phyloP scores from a whole-genome alignment of 2,888 invertebrate genomes.

The Rotaria sp. region DNA sequence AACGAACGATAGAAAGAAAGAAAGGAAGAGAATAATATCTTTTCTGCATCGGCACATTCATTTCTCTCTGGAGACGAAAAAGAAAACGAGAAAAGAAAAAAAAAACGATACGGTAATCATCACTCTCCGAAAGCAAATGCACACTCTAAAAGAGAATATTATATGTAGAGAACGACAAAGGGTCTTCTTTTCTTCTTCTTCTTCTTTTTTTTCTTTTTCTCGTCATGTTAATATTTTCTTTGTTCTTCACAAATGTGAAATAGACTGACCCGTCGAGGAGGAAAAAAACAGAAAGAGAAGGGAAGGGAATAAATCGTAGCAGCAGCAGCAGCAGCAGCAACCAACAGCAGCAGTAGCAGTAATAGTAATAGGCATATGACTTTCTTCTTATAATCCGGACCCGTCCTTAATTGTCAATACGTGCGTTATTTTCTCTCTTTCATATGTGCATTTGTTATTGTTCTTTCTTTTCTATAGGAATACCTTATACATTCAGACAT shows the following conservation, averaged over 20 bases:
- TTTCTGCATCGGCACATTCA: slow-evolving; percentile 2
- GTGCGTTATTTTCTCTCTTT: not conserved
- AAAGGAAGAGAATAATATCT: not conserved
- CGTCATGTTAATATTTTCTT: slow-evolving; percentile 21
- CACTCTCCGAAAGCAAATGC: not conserved
- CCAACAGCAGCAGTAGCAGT: not conserved
- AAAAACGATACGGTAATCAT: not conserved
- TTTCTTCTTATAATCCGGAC: slow-evolving; percentile 3
- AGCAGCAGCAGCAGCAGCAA: not conserved
- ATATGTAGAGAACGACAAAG: slow-evolving; percentile 3
- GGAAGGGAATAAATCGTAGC: not conserved
- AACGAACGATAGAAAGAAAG: not conserved
- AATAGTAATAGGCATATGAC: slow-evolving; percentile 5
- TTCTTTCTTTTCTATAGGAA: not conserved
- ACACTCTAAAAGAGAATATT: not conserved
- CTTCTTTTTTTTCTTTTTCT: not conserved
- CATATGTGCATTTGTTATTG: slow-evolving; percentile 10
- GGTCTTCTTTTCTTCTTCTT: not conserved
- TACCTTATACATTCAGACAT: not conserved
- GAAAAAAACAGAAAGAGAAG: not conserved
- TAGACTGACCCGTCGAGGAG: slow-evolving; percentile 3
- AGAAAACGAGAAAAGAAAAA: not conserved
- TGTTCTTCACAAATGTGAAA: slow-evolving; percentile 22
- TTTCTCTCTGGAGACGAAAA: slow-evolving; percentile 14
- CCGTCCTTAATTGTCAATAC: slow-evolving; percentile 19